Conservation (phyloP, 1,140 invertebrate genomes). For the Cecropterus lyciades region DNA sequence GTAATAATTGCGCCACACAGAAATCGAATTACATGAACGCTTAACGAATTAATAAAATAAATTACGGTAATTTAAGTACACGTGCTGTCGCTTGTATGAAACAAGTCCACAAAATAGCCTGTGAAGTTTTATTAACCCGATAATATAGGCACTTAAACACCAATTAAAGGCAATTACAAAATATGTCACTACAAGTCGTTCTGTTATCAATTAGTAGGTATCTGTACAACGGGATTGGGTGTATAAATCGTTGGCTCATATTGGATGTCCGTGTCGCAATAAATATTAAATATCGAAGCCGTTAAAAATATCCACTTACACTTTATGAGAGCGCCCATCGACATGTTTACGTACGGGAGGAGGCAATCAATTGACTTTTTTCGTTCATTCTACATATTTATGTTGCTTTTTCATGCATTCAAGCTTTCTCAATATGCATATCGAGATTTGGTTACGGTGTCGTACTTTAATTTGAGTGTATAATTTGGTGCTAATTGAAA, state of each 20-base stretch:
- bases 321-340: conserved; percentile 74
- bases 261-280: conserved; percentile 79
- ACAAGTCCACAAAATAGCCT: neutral
- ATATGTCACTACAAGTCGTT: conserved; percentile 17
- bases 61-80: neutral
- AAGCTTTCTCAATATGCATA: conserved; percentile 63
- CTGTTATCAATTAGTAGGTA: conserved; percentile 58
- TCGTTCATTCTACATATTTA: conserved; percentile 66
- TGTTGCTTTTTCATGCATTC: conserved; percentile 56
- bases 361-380: conserved; percentile 77
- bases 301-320: conserved; percentile 82
- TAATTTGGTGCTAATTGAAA: conserved; percentile 36
- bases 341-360: conserved; percentile 78
- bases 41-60: neutral
- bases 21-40: too few species aligned
- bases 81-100: neutral
- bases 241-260: conserved; percentile 76
- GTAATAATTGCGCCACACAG: too few species aligned
- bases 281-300: conserved; percentile 82
- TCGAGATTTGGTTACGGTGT: conserved; percentile 36
- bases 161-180: conserved; percentile 22
- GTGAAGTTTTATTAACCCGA: neutral
- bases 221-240: conserved; percentile 57
- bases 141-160: conserved; percentile 10
- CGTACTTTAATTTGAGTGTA: conserved; percentile 26